Evolutionary conservation across 2,797 vertebrate genomes (phyloP).

Genomic region (Hyperoplus immaculatus): DNA sequence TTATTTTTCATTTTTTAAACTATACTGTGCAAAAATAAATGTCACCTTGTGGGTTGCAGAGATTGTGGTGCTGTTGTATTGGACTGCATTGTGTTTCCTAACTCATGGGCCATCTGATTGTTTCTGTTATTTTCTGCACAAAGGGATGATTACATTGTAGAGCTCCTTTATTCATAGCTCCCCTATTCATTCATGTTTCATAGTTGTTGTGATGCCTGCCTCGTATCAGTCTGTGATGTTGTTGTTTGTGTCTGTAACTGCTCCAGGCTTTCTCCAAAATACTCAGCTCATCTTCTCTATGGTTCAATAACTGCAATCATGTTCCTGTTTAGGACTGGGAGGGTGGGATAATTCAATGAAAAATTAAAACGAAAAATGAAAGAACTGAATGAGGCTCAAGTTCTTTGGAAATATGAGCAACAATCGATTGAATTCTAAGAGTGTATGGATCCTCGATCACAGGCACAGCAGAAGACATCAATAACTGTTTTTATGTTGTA

Average conservation of each 20-base stretch:
- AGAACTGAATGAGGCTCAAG: slow-evolving; percentile 6
- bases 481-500: slow-evolving; percentile 12
- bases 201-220: slow-evolving; percentile 1
- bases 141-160: slow-evolving; percentile 17
- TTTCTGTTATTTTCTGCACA: slow-evolving; percentile 22
- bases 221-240: slow-evolving; percentile 12
- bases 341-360: not conserved
- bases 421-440: slow-evolving; percentile 12
- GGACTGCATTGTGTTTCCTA: not conserved
- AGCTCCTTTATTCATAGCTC: slow-evolving; percentile 3
- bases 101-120: slow-evolving; percentile 2
- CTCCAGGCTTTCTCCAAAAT: slow-evolving; percentile 37
- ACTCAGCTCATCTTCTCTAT: slow-evolving; percentile 35
- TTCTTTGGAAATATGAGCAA: slow-evolving; percentile 13
- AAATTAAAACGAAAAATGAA: not conserved
- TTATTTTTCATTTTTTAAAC: not conserved
- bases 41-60: not conserved
- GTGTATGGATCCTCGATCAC: not conserved
- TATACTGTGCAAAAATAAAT: not conserved
- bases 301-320: slow-evolving; percentile 27
- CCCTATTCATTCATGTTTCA: not conserved
- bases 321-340: not conserved
- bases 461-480: slow-evolving; percentile 22
- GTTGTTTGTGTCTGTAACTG: slow-evolving; percentile 12
- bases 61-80: not conserved